Conservation (phyloP, 2,888 invertebrate species). For the Bombylius major region DNA sequence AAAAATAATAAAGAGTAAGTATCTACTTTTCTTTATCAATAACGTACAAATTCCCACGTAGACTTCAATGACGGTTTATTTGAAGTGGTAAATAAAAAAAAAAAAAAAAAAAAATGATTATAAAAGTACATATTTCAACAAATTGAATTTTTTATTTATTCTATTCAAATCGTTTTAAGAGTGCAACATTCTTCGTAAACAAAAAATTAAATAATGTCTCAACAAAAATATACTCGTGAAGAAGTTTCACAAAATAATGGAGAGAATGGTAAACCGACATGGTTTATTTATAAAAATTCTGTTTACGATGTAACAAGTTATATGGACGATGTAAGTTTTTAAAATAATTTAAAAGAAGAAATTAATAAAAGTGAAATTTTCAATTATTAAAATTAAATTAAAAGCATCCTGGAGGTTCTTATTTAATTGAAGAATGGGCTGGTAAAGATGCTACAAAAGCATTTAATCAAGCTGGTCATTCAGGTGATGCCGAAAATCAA, state of each 20-base stretch:
- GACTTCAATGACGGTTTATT: not conserved
- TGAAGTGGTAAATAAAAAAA: not conserved
- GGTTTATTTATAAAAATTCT: conserved; percentile 51
- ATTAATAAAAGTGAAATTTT: not conserved
- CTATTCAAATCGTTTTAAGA: no score
- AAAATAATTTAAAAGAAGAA: not conserved
- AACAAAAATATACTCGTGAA: conserved; percentile 30
- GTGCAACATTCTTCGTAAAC: no score
- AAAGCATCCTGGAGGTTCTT: conserved; percentile 61
- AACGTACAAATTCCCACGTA: not conserved
- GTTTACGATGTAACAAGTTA: conserved; percentile 60
- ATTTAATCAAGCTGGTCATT: conserved; percentile 56
- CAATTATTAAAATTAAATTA: not conserved
- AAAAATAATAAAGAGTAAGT: no score
- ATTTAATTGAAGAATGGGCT: conserved; percentile 48
- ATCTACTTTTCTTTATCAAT: not conserved
- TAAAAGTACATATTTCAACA: not conserved
- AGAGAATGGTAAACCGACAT: conserved; percentile 40
- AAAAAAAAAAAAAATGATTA: not conserved
- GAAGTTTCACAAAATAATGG: conserved; percentile 50
- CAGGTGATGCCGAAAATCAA: conserved; percentile 46
- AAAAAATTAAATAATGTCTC: conserved; percentile 15
- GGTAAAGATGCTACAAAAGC: conserved; percentile 53
- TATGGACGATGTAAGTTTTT: conserved; percentile 40
- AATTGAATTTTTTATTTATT: no score